Percentiles rank a stretch among this genome's conserved stretches.
phyloP scores from a whole-genome alignment of 1,140 invertebrate species.

The Drosophila nikananu region DNA sequence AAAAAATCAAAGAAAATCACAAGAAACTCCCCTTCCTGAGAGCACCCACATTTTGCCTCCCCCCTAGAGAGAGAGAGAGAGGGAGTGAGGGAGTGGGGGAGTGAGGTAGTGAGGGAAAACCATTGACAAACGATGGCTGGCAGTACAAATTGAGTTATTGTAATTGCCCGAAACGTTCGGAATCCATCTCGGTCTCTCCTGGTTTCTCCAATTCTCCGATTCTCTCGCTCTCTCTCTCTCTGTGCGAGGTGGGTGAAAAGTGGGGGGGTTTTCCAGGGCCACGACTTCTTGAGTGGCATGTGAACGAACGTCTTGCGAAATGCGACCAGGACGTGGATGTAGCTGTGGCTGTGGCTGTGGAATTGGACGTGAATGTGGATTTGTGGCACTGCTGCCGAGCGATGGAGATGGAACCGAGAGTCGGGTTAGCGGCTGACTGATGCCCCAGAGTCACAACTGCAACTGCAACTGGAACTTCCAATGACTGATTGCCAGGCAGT shows the following conservation, averaged over 20 bases:
- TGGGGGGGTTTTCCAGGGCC: conserved; percentile 61
- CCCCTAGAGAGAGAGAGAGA: not conserved
- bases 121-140: conserved; percentile 73
- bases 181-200: conserved; percentile 60
- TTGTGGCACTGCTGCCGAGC: conserved; percentile 15
- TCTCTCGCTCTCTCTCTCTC: not conserved
- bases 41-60: conserved; percentile 15
- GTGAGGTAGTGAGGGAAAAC: not conserved
- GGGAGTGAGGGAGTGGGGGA: not conserved
- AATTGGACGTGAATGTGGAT: conserved; percentile 12
- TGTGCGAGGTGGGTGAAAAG: conserved; percentile 9
- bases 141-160: conserved; percentile 80
- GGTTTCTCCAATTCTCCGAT: conserved; percentile 10
- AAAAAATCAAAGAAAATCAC: not conserved
- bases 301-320: conserved; percentile 69
- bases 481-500: conserved; percentile 74
- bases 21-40: conserved; percentile 1
- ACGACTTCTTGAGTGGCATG: conserved; percentile 82
- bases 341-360: conserved; percentile 17
- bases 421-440: conserved; percentile 76
- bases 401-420: conserved; percentile 62
- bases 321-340: conserved; percentile 30
- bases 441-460: conserved; percentile 55
- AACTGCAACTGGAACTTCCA: conserved; percentile 42
- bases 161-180: conserved; percentile 79